Base-by-base conservation (phyloP, 2,888 invertebrate species). In the Resseliella maxima region DNA sequence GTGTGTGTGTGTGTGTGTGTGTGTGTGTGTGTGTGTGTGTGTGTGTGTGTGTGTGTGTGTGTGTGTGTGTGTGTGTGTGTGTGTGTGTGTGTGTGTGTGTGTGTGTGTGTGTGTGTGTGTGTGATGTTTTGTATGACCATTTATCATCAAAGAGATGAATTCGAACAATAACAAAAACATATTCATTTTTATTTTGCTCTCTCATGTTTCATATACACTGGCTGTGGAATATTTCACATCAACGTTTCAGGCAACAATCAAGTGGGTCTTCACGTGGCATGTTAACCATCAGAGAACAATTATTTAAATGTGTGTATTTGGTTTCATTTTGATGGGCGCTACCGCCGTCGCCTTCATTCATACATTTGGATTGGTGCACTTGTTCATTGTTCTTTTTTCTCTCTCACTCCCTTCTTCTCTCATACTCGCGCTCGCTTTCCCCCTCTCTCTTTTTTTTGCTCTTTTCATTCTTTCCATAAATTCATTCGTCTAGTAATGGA, bases 281-380 rank as follows among this genome's bases (percentile, higher is more conserved):
- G 38, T 38, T 38, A 83, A 83, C 83, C 38, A 83, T 83, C 83
- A 83, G 38, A 83, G 83, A 83, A 38, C 83, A 83, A 83, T 83
- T 83, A 83, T 83, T 83, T 83, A 83, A 83, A 83, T 83, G 83
- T 83, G 38, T 38, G 83, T 83, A 83, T 83, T 83, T n/a, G 24
- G 38, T 38, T 83, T 38, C 83, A 83, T 2, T 1, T 36, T 64
- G 36, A 36, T 36, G 36, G 83, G 36, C 38, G 83, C 21, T n/a
- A 38, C 83, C 18, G 15, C 18, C 24, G 83, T 8, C 36, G 5
- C 18, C 6, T 81, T 81, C 36, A 27, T 64, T 64, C 10, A 5
- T 27, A 64, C 72, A 72, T 10, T 5, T 64, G 24, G 5, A 24
- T 27, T 72, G 83, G 15, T 83, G 38, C 38, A 81, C 81, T 59